Conservation (phyloP, 64 coral and sea anemone genomes). For the Montipora capricornis region DNA sequence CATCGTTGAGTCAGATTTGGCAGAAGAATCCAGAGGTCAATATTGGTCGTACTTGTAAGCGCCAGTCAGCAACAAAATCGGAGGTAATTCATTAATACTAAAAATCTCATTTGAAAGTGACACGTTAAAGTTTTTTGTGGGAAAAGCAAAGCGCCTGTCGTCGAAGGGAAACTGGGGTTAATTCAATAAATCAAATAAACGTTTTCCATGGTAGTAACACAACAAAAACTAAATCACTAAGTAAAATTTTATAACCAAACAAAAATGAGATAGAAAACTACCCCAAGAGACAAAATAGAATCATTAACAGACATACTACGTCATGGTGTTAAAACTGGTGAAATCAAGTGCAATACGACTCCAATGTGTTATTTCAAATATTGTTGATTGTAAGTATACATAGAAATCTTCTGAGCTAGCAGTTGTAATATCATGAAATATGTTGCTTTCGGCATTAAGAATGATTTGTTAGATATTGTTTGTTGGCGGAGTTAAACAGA, state of each 20-base stretch:
- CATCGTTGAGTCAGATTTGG: background rate
- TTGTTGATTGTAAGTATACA: constrained; percentile 20
- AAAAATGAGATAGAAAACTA: background rate
- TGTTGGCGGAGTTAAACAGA: constrained; percentile 41
- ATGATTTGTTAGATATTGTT: constrained; percentile 31
- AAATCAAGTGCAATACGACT: background rate
- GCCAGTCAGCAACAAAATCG: background rate
- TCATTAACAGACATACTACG: background rate
- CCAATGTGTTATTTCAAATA: constrained; percentile 29
- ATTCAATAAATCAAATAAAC: background rate
- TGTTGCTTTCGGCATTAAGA: background rate
- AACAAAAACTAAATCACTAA: too few relatives aligned
- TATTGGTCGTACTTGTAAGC: background rate
- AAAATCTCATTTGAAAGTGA: background rate
- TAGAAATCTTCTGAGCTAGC: background rate
- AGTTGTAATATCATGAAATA: constrained; percentile 29
- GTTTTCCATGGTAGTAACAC: too few relatives aligned
- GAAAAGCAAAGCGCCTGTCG: background rate
- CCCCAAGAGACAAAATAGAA: background rate
- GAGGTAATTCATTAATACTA: background rate
- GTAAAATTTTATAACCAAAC: too few relatives aligned
- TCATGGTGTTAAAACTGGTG: background rate
- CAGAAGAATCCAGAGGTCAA: background rate
- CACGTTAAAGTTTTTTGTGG: background rate
- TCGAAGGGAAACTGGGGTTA: background rate